A percentile compares a stretch with the other conserved stretches of the same genome.
phyloP scores from a whole-genome alignment of 2,797 vertebrate genomes.

The Syngnathus acus region DNA sequence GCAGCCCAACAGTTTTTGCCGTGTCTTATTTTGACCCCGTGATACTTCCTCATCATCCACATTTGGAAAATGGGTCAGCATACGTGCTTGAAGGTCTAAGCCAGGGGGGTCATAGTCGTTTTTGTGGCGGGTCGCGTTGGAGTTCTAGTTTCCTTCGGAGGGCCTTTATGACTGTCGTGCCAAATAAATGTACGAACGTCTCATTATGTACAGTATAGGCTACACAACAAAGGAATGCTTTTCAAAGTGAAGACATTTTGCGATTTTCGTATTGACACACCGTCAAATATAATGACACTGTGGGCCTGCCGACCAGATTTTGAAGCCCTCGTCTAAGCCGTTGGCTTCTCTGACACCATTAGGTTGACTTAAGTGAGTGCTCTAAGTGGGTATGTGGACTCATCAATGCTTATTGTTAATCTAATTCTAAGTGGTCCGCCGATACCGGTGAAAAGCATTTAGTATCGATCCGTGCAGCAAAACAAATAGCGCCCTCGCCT shows the following conservation, averaged over 20 bases:
- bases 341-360: slow-evolving; percentile 31
- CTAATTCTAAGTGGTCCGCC: slow-evolving; percentile 42
- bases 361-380: slow-evolving; percentile 31
- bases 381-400: slow-evolving; percentile 23
- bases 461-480: slow-evolving; percentile 52
- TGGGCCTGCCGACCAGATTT: too few species aligned
- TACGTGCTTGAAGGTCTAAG: background rate
- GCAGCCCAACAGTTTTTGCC: slow-evolving; percentile 22
- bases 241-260: too few species aligned
- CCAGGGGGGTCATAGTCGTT: too few species aligned
- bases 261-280: too few species aligned
- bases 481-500: slow-evolving; percentile 21
- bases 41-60: background rate
- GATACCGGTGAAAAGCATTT: slow-evolving; percentile 41
- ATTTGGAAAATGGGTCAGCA: background rate
- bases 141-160: too few species aligned
- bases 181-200: too few species aligned
- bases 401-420: slow-evolving; percentile 19
- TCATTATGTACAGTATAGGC: too few species aligned
- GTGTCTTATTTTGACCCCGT: slow-evolving; percentile 13
- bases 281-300: too few species aligned
- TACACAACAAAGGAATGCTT: too few species aligned
- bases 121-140: too few species aligned
- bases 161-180: too few species aligned
- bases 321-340: background rate